Evolutionary conservation across 2,888 invertebrate genomes (phyloP).

Genomic region (Hirtodrosophila cameraria): DNA sequence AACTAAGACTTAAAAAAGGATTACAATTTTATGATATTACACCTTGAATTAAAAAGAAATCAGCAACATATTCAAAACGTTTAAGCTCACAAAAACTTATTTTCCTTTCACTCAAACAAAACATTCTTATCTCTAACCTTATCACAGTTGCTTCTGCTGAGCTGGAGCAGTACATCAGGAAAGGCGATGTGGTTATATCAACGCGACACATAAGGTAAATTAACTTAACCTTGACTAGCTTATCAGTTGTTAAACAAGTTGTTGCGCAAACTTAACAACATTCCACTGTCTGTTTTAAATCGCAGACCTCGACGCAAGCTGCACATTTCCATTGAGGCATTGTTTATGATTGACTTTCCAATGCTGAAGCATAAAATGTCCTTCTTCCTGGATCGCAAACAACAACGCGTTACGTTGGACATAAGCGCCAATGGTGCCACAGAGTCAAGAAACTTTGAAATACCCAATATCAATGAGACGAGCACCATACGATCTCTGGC

Average conservation of each 20-base stretch:
- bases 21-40: no score
- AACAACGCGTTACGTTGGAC: slow-evolving; percentile 83
- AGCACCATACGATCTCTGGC: slow-evolving; percentile 84
- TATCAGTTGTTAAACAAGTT: slow-evolving; percentile 10
- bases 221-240: slow-evolving; percentile 26
- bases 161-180: slow-evolving; percentile 83
- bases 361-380: slow-evolving; percentile 84
- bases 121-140: slow-evolving; percentile 23
- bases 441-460: slow-evolving; percentile 83
- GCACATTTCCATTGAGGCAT: slow-evolving; percentile 84
- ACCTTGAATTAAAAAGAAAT: no score
- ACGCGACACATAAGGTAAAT: slow-evolving; percentile 84
- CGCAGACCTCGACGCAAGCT: slow-evolving; percentile 83
- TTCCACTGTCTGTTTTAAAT: background rate
- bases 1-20: no score
- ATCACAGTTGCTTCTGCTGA: slow-evolving; percentile 82
- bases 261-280: background rate
- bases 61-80: no score
- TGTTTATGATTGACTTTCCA: slow-evolving; percentile 84
- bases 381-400: slow-evolving; percentile 84
- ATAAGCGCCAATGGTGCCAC: slow-evolving; percentile 82
- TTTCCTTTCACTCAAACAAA: background rate
- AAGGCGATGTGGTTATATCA: slow-evolving; percentile 84
- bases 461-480: slow-evolving; percentile 83
- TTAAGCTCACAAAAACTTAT: no score